Evolutionary conservation across 1,140 invertebrate species (phyloP).

Genomic region (Papilio aristodemus): DNA sequence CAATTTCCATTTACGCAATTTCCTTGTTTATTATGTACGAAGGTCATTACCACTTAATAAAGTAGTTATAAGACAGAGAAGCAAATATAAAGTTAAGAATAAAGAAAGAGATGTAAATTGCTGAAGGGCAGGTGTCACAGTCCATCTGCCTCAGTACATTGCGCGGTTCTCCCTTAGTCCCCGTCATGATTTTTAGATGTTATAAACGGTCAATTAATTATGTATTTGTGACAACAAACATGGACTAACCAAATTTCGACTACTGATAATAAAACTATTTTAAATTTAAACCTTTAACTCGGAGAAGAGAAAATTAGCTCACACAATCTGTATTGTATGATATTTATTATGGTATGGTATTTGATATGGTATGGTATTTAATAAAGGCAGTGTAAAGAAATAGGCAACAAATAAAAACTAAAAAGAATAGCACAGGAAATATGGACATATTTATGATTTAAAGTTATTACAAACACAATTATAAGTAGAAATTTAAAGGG

Average conservation of each 20-base stretch:
- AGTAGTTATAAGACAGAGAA: constrained; percentile 52
- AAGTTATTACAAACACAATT: too few relatives aligned
- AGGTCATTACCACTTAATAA: constrained; percentile 55
- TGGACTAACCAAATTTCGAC: constrained; percentile 7
- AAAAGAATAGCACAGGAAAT: too few relatives aligned
- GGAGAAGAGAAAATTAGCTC: neutral
- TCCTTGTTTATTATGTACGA: constrained; percentile 49
- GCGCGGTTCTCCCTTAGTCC: constrained; percentile 50
- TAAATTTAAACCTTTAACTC: neutral
- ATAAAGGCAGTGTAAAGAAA: too few relatives aligned
- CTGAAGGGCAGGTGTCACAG: constrained; percentile 63
- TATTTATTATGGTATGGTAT: too few relatives aligned
- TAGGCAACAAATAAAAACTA: too few relatives aligned
- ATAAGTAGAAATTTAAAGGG: too few relatives aligned
- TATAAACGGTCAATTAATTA: constrained; percentile 34
- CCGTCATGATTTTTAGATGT: constrained; percentile 41
- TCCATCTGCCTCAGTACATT: constrained; percentile 61
- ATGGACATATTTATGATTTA: too few relatives aligned
- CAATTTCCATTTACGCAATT: constrained; percentile 34
- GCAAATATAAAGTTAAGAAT: constrained; percentile 42
- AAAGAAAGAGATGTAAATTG: constrained; percentile 54
- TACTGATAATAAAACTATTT: constrained; percentile 20
- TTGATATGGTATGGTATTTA: too few relatives aligned
- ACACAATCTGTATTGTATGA: neutral
- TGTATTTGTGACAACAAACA: constrained; percentile 18